Evolutionary conservation across 2,113 vertebrate species (phyloP).

Genomic region (Potamarius usumacintae): DNA sequence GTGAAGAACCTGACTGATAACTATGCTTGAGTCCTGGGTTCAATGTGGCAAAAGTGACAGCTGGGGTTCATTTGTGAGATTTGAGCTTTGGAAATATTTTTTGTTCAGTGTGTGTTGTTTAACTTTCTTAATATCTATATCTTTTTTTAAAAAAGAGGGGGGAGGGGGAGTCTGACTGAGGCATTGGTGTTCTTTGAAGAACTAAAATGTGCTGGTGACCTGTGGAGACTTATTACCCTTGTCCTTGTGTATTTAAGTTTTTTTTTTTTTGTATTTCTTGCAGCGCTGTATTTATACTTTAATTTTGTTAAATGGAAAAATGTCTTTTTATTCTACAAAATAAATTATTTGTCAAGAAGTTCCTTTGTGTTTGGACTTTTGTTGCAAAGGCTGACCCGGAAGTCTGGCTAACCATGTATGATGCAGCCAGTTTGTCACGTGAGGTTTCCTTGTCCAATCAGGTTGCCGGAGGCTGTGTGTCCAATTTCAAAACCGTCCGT

Average conservation of each 20-base stretch:
- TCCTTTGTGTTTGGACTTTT: background rate
- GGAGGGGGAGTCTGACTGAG: constrained; percentile 19
- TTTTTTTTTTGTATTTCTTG: constrained; percentile 35
- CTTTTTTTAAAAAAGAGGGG: background rate
- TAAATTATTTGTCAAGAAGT: constrained; percentile 49
- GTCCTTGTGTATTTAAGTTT: constrained; percentile 19
- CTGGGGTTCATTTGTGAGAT: constrained; percentile 7
- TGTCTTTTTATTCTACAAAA: constrained; percentile 49
- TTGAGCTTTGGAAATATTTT: background rate
- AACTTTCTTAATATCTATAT: background rate
- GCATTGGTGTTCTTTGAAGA: constrained; percentile 31
- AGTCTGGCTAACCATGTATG: constrained; percentile 28
- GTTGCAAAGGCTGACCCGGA: background rate
- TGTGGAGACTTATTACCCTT: background rate
- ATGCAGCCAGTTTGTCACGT: constrained; percentile 24
- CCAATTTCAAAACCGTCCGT: constrained; percentile 50
- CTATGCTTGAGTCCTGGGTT: constrained; percentile 35
- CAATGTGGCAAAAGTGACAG: background rate
- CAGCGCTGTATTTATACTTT: constrained; percentile 15
- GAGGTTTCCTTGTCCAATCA: constrained; percentile 52
- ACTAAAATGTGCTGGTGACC: constrained; percentile 21
- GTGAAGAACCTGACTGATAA: constrained; percentile 17
- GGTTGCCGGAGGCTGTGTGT: constrained; percentile 4
- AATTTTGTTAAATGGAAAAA: constrained; percentile 28
- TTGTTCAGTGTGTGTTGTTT: constrained; percentile 39